These are phyloP conservation scores for Siderastrea radians DNA, from an alignment of 92 coral and sea anemone species.

Conservation along the genomic window DNA sequence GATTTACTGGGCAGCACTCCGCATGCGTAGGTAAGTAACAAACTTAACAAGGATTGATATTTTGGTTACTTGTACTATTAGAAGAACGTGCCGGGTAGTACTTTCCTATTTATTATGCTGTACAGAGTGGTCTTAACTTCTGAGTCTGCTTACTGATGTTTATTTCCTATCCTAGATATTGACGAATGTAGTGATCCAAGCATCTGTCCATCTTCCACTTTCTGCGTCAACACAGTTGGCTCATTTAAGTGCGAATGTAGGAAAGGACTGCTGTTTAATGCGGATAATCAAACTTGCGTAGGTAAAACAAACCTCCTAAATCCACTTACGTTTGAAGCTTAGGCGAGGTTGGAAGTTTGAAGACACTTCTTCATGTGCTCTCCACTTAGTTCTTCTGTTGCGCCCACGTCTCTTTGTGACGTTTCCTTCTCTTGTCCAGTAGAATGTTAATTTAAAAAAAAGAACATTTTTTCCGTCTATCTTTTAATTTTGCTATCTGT, in stretches of 20 bases:
- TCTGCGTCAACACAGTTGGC: constrained; percentile 10
- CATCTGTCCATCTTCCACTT: neutral
- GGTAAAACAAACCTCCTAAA: neutral
- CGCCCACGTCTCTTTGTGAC: neutral
- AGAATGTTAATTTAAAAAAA: too few species aligned
- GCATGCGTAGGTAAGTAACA: neutral
- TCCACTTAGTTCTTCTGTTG: neutral
- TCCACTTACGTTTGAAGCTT: too few species aligned
- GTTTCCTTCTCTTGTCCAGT: neutral
- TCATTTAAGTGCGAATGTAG: constrained; percentile 27
- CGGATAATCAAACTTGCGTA: neutral
- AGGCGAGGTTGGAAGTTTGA: too few species aligned
- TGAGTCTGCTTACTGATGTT: neutral
- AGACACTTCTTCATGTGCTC: neutral
- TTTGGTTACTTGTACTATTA: too few species aligned
- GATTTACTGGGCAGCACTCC: neutral
- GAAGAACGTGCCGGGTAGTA: too few species aligned
- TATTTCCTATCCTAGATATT: neutral
- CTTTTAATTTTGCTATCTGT: too few species aligned
- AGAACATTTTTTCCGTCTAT: too few species aligned
- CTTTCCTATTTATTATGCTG: too few species aligned
- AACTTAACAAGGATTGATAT: too few species aligned
- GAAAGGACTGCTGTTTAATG: neutral
- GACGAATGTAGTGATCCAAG: constrained; percentile 6
- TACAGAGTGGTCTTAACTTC: too few species aligned